Evolutionary conservation across 2,113 vertebrate genomes (phyloP), one percentile per base, ranked within the genome.

Genomic region (Condylura cristata): DNA sequence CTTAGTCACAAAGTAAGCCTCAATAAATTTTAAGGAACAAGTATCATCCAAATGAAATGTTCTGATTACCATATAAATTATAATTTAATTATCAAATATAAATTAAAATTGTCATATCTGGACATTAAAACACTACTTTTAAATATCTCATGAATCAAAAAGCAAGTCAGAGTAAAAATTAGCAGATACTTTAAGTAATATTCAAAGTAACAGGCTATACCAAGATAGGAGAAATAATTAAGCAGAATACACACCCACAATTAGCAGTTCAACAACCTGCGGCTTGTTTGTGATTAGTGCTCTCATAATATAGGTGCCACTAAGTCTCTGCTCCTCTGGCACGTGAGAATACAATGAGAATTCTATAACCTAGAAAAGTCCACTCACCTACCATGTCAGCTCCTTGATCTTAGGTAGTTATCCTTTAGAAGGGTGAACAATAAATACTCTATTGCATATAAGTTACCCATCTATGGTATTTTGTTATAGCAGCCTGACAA

Each of bases 11-110:
- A 91, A 76, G 34, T 24, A 90, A 76, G 32, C 9, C n/a, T 90
- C 78, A 56, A 60, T 65, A 94, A 39, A 66, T 61, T 66, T 85
- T 70, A 63, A 84, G 65, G n/a, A 60, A 61, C 28, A 89, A 95
- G 39, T 32, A 60, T 79, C 63, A 56, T 28, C 24, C 5, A 74
- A 48, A 30, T 60, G 83, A 56, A 24, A 63, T 61, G 75, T 8
- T 93, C 61, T 66, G 41, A 83, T 24, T 39, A 86, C 18, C 51
- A 81, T 34, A 71, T 75, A 83, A 82, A 41, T 83, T 63, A 81
- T 6, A 94, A 53, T 65, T 75, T 89, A 56, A 75, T 44, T 74
- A 66, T 22, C 71, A 90, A 90, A 63, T 39, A n/a, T 74, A 44
- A 58, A 46, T 82, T 30, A 53, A 86, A 86, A 48, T 71, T 46